Evolutionary conservation across 2,113 vertebrate genomes (phyloP), one percentile per base, ranked within the genome.

Genomic region (Lophius piscatorius): DNA sequence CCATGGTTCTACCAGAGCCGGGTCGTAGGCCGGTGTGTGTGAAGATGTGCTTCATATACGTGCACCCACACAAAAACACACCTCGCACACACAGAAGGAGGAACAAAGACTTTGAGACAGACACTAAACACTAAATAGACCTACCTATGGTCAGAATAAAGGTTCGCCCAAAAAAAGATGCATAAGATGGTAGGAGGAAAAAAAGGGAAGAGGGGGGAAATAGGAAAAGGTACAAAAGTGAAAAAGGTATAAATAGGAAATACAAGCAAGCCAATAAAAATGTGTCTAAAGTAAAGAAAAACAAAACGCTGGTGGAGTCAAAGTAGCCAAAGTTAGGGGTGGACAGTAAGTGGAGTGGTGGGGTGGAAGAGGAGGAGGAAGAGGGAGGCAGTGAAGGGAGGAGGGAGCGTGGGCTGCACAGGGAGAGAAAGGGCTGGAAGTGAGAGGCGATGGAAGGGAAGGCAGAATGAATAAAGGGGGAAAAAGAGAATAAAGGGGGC

Each of bases 131-230:
- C 83, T 85, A 74, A 85, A 38, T 59, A 70, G 78, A 90, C 91
- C 89, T 92, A 92, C 91, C 91, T 92, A 91, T 80, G 74, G 59
- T 81, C 69, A 89, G 82, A 86, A 78, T 84, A 84, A 88, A 86
- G 85, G 83, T 74, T 75, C 81, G 54, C 71, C 87, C 90, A 68
- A 80, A 88, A 45, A 86, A 81, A 73, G 90, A 86, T 76, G 81
- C 82, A 89, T 74, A 78, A 79, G 80, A 77, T 79, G 80, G 69
- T 24, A 39, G 81, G 81, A 83, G 81, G 74, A 78, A 75, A 85
- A 84, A 85, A 86, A 24, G 39, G 21, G 51, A 78, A 76, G 63
- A 63, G 51, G 76, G 59, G 58, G 60, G 49, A 52, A 65, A 33
- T 56, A 75, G 59, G 49, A 71, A 78, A 80, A 81, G 78, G 70